Base-by-base conservation (phyloP, 2,113 vertebrate species). In the Petrocephalus microphthalmus region DNA sequence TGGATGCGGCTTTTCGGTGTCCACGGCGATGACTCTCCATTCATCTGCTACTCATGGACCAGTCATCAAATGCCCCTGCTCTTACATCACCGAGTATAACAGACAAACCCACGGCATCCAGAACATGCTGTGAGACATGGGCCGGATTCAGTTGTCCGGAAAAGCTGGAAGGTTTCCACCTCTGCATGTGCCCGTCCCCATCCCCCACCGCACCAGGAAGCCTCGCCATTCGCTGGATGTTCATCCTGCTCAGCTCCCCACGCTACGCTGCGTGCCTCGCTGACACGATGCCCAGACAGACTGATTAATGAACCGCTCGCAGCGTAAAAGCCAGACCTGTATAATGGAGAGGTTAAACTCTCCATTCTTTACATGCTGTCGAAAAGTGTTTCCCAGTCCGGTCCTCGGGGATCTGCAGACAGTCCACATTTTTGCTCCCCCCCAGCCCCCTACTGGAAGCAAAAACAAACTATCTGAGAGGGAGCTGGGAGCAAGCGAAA, bases 281-380 rank as follows among this genome's bases (percentile, higher is more conserved):
- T 91, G 33, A 78, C 33, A 78, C 33, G 33, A 78, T 42, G 91
- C 89, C 89, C 91, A 91, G 89, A 87, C 91, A 87, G 88, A 52
- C 89, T 92, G 92, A 93, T 94, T 93, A 91, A 94, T 56, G 84
- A 53, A 81, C n/a, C 19, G 25, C 37, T 51, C 86, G 13, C 56
- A 53, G 47, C 11, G 85, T 47, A 64, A 86, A 86, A 57, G 19
- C 45, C 45, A 83, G 81, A 49, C 85, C 37, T 33, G 25, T 15
- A 54, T 49, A 54, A 20, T 20, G n/a, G 52, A 54, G 47, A 85
- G 15, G 47, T 25, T 67, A 78, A 33, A 78, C 25, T 85, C 11
- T 54, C 52, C 49, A 19, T 25, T 53, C 84, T 64, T 37, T 51
- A 81, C 49, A 53, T 74, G 60, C 60, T 29, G 60, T 67, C 29